Conservation (phyloP, 2,113 vertebrate species). For the Gallinago undulata region DNA sequence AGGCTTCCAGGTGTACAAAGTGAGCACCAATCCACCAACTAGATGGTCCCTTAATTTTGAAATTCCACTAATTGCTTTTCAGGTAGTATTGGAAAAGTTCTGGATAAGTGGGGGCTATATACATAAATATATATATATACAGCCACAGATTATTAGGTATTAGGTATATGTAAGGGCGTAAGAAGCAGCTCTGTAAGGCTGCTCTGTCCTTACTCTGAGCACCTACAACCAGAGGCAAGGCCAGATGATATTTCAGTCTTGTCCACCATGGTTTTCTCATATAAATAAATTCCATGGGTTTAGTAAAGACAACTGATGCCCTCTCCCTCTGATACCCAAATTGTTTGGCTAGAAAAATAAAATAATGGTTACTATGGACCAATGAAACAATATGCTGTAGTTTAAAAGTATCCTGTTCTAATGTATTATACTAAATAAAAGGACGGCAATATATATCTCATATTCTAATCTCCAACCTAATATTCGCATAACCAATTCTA, state of each 20-base stretch:
- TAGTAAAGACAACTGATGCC: background rate
- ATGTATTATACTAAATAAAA: background rate
- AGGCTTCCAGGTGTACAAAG: background rate
- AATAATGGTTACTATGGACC: background rate
- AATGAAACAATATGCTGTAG: background rate
- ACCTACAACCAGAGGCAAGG: background rate
- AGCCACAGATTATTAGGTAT: background rate
- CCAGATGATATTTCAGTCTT: background rate
- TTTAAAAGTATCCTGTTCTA: background rate
- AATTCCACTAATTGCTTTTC: background rate
- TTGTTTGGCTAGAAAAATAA: background rate
- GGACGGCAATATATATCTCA: background rate
- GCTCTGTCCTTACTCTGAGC: background rate
- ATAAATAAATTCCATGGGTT: background rate
- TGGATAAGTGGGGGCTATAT: background rate
- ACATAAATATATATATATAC: too few species aligned
- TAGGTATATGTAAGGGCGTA: fast-evolving
- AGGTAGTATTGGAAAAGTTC: background rate
- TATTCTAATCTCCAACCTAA: background rate
- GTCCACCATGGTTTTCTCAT: background rate
- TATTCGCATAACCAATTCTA: background rate
- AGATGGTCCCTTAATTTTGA: background rate
- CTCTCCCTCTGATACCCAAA: background rate
- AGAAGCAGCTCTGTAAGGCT: background rate
- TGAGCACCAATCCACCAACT: background rate